These are phyloP conservation scores for Scaptomyza pallida DNA, from an alignment of 1,140 invertebrate genomes.

Conservation along the genomic window DNA sequence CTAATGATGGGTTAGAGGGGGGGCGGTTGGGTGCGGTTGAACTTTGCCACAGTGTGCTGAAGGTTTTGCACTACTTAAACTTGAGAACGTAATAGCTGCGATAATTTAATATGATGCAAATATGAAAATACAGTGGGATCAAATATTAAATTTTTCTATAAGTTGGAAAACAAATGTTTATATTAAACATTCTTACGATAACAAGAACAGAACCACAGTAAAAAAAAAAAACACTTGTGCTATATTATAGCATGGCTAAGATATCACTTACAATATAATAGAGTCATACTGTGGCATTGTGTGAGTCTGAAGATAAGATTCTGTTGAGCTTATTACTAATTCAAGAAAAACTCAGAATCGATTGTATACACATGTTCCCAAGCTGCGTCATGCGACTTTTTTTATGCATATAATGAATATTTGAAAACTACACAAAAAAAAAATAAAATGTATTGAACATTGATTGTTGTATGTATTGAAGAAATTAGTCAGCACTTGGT, in stretches of 20 bases:
- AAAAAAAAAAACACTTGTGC: constrained; percentile 3
- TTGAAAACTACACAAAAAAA: neutral
- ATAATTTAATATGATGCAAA: constrained; percentile 3
- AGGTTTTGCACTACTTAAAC: constrained; percentile 1
- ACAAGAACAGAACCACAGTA: neutral
- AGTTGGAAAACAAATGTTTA: too few relatives aligned
- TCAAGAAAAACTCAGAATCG: constrained; percentile 8
- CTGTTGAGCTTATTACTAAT: constrained; percentile 11
- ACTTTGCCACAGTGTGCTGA: constrained; percentile 13
- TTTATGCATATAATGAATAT: neutral
- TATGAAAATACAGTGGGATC: neutral
- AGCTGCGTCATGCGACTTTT: constrained; percentile 17
- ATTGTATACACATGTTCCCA: constrained; percentile 25
- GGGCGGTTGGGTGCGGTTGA: constrained; percentile 3
- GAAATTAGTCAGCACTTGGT: constrained; percentile 25
- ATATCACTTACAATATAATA: constrained; percentile 23
- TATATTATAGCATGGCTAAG: neutral
- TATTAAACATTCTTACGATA: constrained; percentile 2
- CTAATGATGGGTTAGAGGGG: neutral
- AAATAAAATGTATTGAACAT: too few relatives aligned
- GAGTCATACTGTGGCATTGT: constrained; percentile 8
- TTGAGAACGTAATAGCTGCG: constrained; percentile 4
- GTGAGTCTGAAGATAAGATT: constrained; percentile 19
- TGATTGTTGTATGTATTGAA: constrained; percentile 5
- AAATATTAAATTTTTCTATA: too few relatives aligned